Conservation (phyloP, 2,888 invertebrate genomes). For the Balanococcus diminutus region DNA sequence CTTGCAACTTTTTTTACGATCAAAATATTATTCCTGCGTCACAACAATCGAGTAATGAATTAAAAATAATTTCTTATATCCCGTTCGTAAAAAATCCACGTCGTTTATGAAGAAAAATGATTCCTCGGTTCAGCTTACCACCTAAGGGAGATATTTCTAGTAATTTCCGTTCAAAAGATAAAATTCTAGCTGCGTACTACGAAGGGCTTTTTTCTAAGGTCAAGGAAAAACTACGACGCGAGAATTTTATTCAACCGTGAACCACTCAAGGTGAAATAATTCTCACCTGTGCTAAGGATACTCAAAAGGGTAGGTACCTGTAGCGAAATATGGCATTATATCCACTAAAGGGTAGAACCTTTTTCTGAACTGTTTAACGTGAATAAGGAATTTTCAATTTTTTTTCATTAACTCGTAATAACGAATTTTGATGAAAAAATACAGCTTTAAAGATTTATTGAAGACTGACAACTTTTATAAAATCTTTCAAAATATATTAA, state of each 20-base stretch:
- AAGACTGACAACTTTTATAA: neutral
- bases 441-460: neutral
- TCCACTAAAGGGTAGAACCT: too few relatives aligned
- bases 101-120: constrained; percentile 1
- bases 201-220: constrained; percentile 8
- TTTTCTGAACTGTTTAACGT: neutral
- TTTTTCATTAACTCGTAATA: neutral
- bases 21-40: neutral
- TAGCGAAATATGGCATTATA: neutral
- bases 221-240: neutral
- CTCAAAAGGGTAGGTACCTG: neutral
- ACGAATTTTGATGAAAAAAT: neutral
- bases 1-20: neutral
- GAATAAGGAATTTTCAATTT: neutral
- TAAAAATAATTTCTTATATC: neutral
- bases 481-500: neutral
- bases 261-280: constrained; percentile 16
- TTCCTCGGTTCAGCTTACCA: neutral
- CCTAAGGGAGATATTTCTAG: neutral
- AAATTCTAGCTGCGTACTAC: neutral
- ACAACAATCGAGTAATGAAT: neutral
- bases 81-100: neutral
- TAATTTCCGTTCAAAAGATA: neutral
- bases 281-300: neutral
- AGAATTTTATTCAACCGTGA: constrained; percentile 3